Conservation (phyloP, 2,888 invertebrate species). For the Pterostichus madidus region DNA sequence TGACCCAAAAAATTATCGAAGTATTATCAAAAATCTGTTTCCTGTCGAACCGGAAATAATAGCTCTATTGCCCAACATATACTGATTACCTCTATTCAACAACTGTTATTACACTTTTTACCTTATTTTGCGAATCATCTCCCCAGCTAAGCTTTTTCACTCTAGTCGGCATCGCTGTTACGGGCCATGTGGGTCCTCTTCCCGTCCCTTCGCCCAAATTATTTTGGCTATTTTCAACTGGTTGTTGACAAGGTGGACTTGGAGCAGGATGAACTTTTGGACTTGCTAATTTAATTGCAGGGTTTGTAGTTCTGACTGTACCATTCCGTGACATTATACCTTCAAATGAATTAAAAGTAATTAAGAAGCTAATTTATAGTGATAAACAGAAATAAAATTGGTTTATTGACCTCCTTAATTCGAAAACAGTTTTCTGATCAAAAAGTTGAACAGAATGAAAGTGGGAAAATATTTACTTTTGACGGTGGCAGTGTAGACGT, state of each 20-base stretch:
- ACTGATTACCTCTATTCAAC: slow-evolving; percentile 1
- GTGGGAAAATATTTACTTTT: slow-evolving; percentile 77
- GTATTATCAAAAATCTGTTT: slow-evolving; percentile 20
- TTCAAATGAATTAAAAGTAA: slow-evolving; percentile 67
- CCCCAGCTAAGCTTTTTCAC: slow-evolving; percentile 91
- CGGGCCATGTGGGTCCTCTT: slow-evolving; percentile 81
- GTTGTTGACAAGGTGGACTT: slow-evolving; percentile 72
- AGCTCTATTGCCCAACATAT: slow-evolving; percentile 2
- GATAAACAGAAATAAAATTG: slow-evolving; percentile 8
- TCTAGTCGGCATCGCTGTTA: slow-evolving; percentile 83
- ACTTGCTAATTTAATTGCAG: slow-evolving; percentile 74
- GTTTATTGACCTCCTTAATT: slow-evolving; percentile 5
- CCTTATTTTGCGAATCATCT: slow-evolving; percentile 78
- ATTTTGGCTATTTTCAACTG: slow-evolving; percentile 36
- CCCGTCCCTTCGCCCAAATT: slow-evolving; percentile 75
- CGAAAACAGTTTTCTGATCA: neutral
- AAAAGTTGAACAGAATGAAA: slow-evolving; percentile 4
- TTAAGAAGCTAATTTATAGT: too few relatives aligned
- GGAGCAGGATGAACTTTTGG: slow-evolving; percentile 78
- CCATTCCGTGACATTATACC: slow-evolving; percentile 78
- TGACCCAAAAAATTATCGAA: neutral
- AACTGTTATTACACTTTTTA: slow-evolving; percentile 22
- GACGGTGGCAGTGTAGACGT: slow-evolving; percentile 80
- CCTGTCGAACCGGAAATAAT: slow-evolving; percentile 19
- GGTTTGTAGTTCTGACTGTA: slow-evolving; percentile 67